These are phyloP conservation scores for Cherax destructor DNA, from an alignment of 1,140 invertebrate genomes.

Conservation along the genomic window DNA sequence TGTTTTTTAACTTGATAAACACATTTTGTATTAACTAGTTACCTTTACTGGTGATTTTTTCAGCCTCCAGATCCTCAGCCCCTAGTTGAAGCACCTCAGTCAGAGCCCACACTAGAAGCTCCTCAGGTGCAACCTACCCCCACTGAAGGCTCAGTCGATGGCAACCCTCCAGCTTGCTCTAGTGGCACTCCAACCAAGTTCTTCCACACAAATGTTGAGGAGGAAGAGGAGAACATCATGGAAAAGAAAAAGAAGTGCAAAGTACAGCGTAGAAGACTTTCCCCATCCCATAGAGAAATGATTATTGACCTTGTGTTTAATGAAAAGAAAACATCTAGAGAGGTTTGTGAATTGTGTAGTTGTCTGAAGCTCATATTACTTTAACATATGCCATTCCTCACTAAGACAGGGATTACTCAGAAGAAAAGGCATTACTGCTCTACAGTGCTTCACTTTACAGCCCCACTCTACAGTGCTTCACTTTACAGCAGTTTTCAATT, in stretches of 20 bases:
- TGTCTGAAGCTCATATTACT: too few species aligned
- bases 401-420: too few species aligned
- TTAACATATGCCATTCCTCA: too few species aligned
- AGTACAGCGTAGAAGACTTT: constrained; percentile 65
- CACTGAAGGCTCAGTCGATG: constrained; percentile 39
- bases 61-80: constrained; percentile 38
- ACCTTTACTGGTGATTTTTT: background rate
- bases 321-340: constrained; percentile 72
- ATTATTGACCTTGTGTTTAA: constrained; percentile 72
- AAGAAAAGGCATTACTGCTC: too few species aligned
- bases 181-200: constrained; percentile 62
- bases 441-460: too few species aligned
- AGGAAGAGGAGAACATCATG: constrained; percentile 23
- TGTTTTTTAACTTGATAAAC: background rate
- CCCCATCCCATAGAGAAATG: constrained; percentile 71
- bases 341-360: constrained; percentile 59
- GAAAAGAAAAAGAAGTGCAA: constrained; percentile 59
- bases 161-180: constrained; percentile 51
- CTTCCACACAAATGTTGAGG: constrained; percentile 45
- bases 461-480: too few species aligned
- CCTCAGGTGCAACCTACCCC: constrained; percentile 28
- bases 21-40: background rate
- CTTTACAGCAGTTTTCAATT: too few species aligned
- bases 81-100: constrained; percentile 35
- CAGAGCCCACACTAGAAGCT: constrained; percentile 35